Evolutionary conservation across 1,140 invertebrate species (phyloP).

Genomic region (Phocides pigmalion): DNA sequence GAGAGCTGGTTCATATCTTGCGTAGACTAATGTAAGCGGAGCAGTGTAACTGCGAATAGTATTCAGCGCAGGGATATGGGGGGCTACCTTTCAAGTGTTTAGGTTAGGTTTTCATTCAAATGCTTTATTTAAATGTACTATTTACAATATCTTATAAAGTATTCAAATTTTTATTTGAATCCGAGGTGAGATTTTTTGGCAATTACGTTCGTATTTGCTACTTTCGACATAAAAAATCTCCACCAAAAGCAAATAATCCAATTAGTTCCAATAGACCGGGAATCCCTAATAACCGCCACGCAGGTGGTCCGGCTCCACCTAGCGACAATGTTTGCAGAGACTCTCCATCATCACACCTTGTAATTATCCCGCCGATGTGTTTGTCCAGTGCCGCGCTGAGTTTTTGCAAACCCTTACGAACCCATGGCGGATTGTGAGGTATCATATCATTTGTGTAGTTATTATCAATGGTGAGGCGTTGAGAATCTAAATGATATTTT

Average conservation of each 20-base stretch:
- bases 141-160: no score
- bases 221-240: constrained; percentile 9
- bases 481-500: not conserved
- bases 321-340: constrained; percentile 34
- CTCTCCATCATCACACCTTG: constrained; percentile 33
- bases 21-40: no score
- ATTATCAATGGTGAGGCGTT: not conserved
- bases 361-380: constrained; percentile 36
- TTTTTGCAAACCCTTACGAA: constrained; percentile 15
- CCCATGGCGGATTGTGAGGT: no score
- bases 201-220: no score
- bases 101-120: no score
- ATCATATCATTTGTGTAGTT: not conserved
- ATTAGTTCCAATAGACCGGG: constrained; percentile 15
- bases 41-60: no score
- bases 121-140: no score
- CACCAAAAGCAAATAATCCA: constrained; percentile 1
- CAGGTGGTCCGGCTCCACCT: constrained; percentile 19
- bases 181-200: no score
- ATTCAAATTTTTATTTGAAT: no score
- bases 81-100: no score
- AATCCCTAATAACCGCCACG: not conserved
- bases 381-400: constrained; percentile 24
- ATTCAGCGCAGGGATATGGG: no score
- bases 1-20: no score